phyloP scores from a whole-genome alignment of 2,113 vertebrate species.

The Alosa alosa region DNA sequence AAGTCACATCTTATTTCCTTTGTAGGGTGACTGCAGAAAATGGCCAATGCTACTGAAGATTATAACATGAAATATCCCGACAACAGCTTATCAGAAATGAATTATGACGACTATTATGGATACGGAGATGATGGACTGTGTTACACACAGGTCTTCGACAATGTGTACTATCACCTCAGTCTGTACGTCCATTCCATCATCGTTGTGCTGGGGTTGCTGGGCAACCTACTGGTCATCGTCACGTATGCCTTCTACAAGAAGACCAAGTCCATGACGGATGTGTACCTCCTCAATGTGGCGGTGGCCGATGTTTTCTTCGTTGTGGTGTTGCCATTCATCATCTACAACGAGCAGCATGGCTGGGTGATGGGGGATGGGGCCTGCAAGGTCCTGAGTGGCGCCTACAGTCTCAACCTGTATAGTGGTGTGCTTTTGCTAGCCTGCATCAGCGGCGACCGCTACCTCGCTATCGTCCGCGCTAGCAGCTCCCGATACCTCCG shows the following conservation, averaged over 20 bases:
- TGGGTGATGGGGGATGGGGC: constrained; percentile 76
- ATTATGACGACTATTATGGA: not conserved
- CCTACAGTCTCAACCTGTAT: constrained; percentile 87
- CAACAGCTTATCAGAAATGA: not conserved
- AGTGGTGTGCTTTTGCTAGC: constrained; percentile 87
- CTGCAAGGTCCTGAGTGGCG: constrained; percentile 82
- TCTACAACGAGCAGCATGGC: constrained; percentile 65
- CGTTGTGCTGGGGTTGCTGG: constrained; percentile 78
- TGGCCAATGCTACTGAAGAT: no score
- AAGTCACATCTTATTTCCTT: no score
- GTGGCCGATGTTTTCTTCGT: constrained; percentile 85
- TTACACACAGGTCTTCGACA: not conserved
- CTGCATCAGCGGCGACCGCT: constrained; percentile 86
- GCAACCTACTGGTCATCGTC: constrained; percentile 83
- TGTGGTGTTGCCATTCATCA: constrained; percentile 81
- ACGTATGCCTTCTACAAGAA: constrained; percentile 84
- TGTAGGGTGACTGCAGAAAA: not conserved
- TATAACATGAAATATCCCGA: no score
- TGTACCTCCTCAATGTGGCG: constrained; percentile 89
- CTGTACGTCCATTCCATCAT: constrained; percentile 75
- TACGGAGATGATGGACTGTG: not conserved
- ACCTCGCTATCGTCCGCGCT: constrained; percentile 87
- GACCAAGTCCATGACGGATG: constrained; percentile 85
- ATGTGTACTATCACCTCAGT: constrained; percentile 54
- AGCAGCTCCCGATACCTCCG: constrained; percentile 80